phyloP scores from a whole-genome alignment of 2,888 invertebrate genomes.

The Steinernema carpocapsae region DNA sequence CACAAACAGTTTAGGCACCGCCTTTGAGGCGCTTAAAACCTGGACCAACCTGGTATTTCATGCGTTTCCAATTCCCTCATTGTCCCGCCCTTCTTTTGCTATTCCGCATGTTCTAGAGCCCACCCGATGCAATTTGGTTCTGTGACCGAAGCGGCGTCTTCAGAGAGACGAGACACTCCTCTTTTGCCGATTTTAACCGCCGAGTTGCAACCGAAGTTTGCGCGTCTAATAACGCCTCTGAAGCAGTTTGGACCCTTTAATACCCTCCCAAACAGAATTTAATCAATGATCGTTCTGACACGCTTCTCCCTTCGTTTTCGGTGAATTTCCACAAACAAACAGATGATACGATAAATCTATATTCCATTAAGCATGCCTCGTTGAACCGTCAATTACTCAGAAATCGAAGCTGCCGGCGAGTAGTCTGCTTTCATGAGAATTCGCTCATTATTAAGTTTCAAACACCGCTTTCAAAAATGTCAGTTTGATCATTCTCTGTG shows the following conservation, averaged over 20 bases:
- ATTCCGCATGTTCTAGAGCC: constrained; percentile 3
- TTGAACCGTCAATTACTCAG: background rate
- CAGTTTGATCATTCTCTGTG: constrained; percentile 11
- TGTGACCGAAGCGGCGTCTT: background rate
- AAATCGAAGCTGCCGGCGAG: background rate
- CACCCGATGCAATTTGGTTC: constrained; percentile 12
- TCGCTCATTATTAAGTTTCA: too few species aligned
- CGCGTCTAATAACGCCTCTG: constrained; percentile 31
- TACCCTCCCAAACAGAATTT: constrained; percentile 18
- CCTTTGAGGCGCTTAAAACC: constrained; percentile 25
- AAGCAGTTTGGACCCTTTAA: background rate
- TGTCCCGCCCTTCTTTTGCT: constrained; percentile 27
- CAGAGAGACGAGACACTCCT: constrained; percentile 20
- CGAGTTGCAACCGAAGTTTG: constrained; percentile 22
- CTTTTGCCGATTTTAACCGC: background rate
- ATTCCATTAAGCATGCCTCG: background rate
- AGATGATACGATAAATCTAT: background rate
- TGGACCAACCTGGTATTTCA: constrained; percentile 20
- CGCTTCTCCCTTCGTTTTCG: background rate
- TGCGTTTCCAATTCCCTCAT: background rate
- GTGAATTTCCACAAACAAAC: background rate
- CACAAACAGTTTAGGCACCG: background rate
- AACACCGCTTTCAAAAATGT: too few species aligned
- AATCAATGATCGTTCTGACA: constrained; percentile 20
- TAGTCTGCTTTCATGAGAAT: background rate